Evolutionary conservation across 2,888 invertebrate genomes (phyloP), one percentile per base, ranked within the genome.

Genomic region (Caenorhabditis panamensis): DNA sequence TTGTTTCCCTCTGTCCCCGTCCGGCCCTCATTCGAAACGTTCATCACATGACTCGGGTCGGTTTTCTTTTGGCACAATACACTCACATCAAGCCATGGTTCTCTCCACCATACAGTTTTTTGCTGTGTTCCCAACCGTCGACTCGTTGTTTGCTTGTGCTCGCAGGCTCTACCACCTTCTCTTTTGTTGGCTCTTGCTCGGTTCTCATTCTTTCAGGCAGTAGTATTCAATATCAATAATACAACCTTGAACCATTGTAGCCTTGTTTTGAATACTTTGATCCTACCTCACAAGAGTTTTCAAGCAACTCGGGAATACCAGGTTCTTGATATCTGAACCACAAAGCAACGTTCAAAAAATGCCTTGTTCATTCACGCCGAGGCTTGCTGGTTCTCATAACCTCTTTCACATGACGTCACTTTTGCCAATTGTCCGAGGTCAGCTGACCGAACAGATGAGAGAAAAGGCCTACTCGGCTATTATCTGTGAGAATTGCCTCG

Each of bases 151-250:
- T 41, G 41, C 41, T 41, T 41, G 41, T 41, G 41, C 41, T 41
- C 31, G 31, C 41, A n/a, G n/a, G n/a, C n/a, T n/a, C n/a, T 13
- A 6, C 13, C 41, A 41, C 11, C 41, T 41, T 41, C 13, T 41
- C 62, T 54, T 54, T 62, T 56, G 54, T 47, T 76, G 26, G 62
- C 61, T 24, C 49, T 71, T 28, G 47, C 64, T 61, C 54, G 51
- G 41, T 36, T 56, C 56, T 44, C n/a, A n/a, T n/a, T n/a, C n/a
- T n/a, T n/a, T n/a, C n/a, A n/a, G n/a, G n/a, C n/a, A n/a, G n/a
- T n/a, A n/a, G n/a, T n/a, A 53, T 37, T 71, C 71, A 59, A 69
- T 69, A 69, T 69, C 51, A 36, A 37, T 9, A 31, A 31, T 31
- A 9, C 9, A 6, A 31, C 28, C 47, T 24, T 18, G n/a, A n/a